Evolutionary conservation across 1,140 invertebrate genomes (phyloP), one percentile per base, ranked within the genome.

Genomic region (Halyomorpha halys): DNA sequence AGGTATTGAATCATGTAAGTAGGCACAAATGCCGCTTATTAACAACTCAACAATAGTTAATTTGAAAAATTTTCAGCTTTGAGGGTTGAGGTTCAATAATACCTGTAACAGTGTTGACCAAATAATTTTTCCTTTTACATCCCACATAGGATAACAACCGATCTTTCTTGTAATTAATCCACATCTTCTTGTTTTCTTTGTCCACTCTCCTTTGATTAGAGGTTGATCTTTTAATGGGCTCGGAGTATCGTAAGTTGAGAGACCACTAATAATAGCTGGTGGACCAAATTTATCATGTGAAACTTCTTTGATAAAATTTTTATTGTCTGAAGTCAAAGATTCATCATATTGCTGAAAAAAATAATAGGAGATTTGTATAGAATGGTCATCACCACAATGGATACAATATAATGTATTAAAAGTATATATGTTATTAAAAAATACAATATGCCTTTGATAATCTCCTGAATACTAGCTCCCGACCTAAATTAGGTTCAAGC

Each of bases 111-210:
- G 72, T 16, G 94, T 97, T 3, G 88, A 84, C 1, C 77, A 69
- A 62, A 94, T 75, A 78, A 81, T 85, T 71, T 81, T 81, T 0
- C 95, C 95, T 77, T 88, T 81, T 75, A 91, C 95, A 2, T 83
- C 74, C 94, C 94, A 99, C 73, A 98, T 78, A 15, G 93, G 93
- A 74, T 95, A 86, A 61, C 89, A 78, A 39, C 97, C 97, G 73
- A 99, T 89, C 79, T 99, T 99, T 62, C 86, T 81, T 0, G 87
- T 94, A 73, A 99, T 86, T 2, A 98, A 72, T 51, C 97, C 97
- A 66, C 83, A 82, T 71, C 96, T 80, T 66, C 79, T 77, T 8
- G 83, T 81, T 3, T 72, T 72, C 54, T 77, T 75, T 15, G 74
- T 77, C 88, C 90, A 95, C 70, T 83, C 73, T 16, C 76, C 75